These are phyloP conservation scores for Eriosoma lanigerum DNA, from an alignment of 1,140 invertebrate species.

Conservation along the genomic window DNA sequence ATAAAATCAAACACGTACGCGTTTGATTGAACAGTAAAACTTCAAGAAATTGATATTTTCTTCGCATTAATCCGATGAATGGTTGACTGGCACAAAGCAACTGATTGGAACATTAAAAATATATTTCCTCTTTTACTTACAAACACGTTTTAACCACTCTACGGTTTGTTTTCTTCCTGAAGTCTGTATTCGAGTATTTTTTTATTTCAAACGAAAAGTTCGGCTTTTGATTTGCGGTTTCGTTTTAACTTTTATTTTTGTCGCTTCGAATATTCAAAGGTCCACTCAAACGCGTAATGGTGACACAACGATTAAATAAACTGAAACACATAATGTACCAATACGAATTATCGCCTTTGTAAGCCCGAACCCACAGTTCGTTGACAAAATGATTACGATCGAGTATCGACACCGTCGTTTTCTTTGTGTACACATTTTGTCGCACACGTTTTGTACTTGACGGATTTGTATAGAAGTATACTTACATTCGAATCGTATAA, in stretches of 20 bases:
- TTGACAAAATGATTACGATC: slow-evolving; percentile 40
- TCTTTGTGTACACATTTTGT: neutral
- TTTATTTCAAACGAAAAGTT: slow-evolving; percentile 24
- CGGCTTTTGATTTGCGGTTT: slow-evolving; percentile 36
- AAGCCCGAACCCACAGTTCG: neutral
- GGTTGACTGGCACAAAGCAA: slow-evolving; percentile 23
- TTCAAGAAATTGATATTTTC: neutral
- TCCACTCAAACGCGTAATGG: neutral
- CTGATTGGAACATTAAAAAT: slow-evolving; percentile 16
- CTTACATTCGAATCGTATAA: neutral
- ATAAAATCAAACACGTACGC: too few relatives aligned
- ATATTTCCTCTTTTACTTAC: neutral
- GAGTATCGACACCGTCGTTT: slow-evolving; percentile 36
- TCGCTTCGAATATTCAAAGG: slow-evolving; percentile 3
- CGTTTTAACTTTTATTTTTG: slow-evolving; percentile 19
- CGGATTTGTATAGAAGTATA: slow-evolving; percentile 4
- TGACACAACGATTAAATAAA: slow-evolving; percentile 15
- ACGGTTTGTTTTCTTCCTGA: neutral
- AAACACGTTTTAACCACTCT: neutral
- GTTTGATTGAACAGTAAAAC: neutral
- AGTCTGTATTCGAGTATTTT: slow-evolving; percentile 13
- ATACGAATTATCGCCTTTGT: slow-evolving; percentile 42
- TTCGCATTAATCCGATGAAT: neutral
- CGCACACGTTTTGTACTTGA: neutral
- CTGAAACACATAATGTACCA: slow-evolving; percentile 15